Evolutionary conservation across 2,113 vertebrate genomes (phyloP), one percentile per base, ranked within the genome.

Genomic region (Anseranas semipalmata): DNA sequence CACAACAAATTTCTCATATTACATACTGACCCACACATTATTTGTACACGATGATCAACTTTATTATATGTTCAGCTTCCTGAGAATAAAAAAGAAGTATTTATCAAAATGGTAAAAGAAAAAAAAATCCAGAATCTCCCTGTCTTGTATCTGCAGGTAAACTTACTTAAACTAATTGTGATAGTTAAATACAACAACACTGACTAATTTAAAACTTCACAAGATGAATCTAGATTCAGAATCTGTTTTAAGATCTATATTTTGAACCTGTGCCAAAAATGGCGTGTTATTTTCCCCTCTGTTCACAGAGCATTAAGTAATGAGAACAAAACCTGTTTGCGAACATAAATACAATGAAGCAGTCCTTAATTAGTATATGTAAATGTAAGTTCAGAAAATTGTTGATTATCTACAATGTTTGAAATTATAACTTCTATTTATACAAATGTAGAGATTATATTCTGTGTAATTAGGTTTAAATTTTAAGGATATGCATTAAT

Each of bases 391-490:
- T 95, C 75, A 86, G 68, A 95, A 91, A 77, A 95, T 53, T 48
- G 55, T 37, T 95, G 93, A 75, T 88, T 89, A 78, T 84, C 81
- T 85, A 39, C 50, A 84, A 72, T 45, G 67, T 73, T 92, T n/a
- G 93, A 95, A 96, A 94, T 75, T 59, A 52, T 75, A 94, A 78
- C 6, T 88, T 86, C 55, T 82, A 73, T 78, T 95, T 95, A 83
- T 68, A 95, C 59, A 93, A 95, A 95, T 73, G 71, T 92, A 84
- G 85, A 93, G 45, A 96, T 95, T 94, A 90, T 94, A 94, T 85
- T 96, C 67, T 70, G 67, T 92, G 83, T 96, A 97, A 97, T 96
- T 91, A 85, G 37, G 56, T 95, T 66, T 76, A 95, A 89, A 81
- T 93, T 96, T 89, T 83, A 94, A 91, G 63, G 73, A 87, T 89